Percentiles rank a stretch among this genome's conserved stretches.
Evolutionary conservation across 1,140 invertebrate species (phyloP).

Genomic region (Amphibalanus amphitrite): DNA sequence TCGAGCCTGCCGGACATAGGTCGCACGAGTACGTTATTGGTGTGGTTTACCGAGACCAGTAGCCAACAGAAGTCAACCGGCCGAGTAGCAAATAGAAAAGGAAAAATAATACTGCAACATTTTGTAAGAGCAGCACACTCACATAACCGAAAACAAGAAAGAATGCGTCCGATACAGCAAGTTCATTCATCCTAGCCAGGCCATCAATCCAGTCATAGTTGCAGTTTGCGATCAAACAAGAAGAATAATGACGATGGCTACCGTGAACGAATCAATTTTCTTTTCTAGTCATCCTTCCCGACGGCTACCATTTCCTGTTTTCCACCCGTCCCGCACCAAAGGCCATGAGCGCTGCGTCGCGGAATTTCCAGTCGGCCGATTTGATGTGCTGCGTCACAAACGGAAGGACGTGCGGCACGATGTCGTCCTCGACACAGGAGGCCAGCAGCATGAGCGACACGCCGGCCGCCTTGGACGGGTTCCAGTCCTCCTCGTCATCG

Average conservation of each 20-base stretch:
- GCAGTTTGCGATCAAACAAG: conserved; percentile 5
- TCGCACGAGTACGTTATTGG: no score
- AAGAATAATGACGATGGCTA: conserved; percentile 8
- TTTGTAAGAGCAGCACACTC: no score
- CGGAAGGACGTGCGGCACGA: conserved; percentile 89
- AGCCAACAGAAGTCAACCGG: no score
- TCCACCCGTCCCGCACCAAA: conserved; percentile 48
- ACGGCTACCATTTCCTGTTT: no score
- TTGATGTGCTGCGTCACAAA: conserved; percentile 83
- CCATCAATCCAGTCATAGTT: no score
- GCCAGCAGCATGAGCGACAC: conserved; percentile 98
- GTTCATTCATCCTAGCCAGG: no score
- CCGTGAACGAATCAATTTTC: conserved; percentile 1
- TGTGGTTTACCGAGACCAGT: no score
- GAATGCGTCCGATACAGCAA: no score
- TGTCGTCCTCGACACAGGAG: conserved; percentile 91
- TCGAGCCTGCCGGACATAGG: conserved; percentile 42
- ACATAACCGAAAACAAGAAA: no score
- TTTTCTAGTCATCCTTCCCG: no score
- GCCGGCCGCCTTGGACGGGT: conserved; percentile 95
- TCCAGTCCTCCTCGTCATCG: conserved; percentile 99
- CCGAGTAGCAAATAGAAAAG: no score
- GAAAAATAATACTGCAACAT: no score
- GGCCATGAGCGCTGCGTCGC: conserved; percentile 97
- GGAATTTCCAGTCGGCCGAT: conserved; percentile 78